A percentile compares a stretch with the other conserved stretches of the same genome.
Conservation (phyloP, 2,113 vertebrate genomes). For the Hippolais icterina region DNA sequence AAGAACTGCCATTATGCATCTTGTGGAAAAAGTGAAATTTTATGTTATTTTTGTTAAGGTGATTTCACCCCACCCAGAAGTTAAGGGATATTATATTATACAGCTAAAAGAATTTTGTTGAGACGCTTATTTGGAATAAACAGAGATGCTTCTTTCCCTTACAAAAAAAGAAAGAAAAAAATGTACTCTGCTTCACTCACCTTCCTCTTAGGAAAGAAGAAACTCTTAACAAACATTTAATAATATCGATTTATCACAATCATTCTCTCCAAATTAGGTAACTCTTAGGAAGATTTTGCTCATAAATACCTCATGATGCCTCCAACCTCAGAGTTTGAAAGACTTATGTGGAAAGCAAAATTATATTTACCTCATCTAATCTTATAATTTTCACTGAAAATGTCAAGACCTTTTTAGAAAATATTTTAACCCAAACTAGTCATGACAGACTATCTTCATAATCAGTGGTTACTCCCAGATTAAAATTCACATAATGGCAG, state of each 20-base stretch:
- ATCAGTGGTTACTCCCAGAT: neutral
- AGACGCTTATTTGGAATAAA: neutral
- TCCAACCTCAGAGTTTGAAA: neutral
- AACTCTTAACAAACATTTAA: slow-evolving; percentile 4
- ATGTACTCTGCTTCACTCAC: neutral
- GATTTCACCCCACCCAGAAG: neutral
- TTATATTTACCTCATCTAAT: neutral
- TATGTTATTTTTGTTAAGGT: neutral
- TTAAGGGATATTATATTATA: neutral
- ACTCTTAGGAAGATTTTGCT: neutral
- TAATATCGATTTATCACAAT: neutral
- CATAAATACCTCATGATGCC: neutral
- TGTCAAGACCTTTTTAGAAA: neutral
- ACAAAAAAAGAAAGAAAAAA: neutral
- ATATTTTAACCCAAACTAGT: neutral
- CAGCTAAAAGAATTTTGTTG: neutral
- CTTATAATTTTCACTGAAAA: neutral
- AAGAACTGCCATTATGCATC: neutral
- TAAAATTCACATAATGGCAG: neutral
- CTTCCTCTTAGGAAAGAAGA: neutral
- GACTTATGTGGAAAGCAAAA: neutral
- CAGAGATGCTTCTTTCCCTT: neutral
- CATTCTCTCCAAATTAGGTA: neutral
- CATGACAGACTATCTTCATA: neutral
- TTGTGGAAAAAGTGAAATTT: neutral